Conservation (phyloP, 2,888 invertebrate genomes). For the Tricholauxania praeusta region DNA sequence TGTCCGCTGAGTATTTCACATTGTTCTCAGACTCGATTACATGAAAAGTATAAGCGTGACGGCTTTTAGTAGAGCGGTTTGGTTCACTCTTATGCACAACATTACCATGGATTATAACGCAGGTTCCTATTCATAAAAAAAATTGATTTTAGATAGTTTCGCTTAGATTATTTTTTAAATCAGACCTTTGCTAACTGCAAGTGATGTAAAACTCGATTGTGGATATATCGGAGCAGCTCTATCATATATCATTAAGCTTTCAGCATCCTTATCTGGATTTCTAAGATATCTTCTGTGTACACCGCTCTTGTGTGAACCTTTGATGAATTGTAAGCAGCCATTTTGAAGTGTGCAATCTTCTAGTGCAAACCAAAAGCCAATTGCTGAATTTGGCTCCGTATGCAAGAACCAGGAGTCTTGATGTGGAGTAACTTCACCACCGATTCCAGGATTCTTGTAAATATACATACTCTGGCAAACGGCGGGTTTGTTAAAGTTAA, state of each 20-base stretch:
- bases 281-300: conserved; percentile 77
- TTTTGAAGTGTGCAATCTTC: conserved; percentile 94
- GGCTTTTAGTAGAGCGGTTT: conserved; percentile 85
- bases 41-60: conserved; percentile 97
- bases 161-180: neutral
- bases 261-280: conserved; percentile 76
- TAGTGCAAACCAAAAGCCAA: conserved; percentile 96
- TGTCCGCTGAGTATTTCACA: conserved; percentile 78
- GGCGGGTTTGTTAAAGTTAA: conserved; percentile 83
- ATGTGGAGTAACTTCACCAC: conserved; percentile 85
- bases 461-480: conserved; percentile 98
- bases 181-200: conserved; percentile 86
- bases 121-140: conserved; percentile 74
- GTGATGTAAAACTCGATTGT: conserved; percentile 79
- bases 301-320: conserved; percentile 90
- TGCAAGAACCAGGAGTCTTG: conserved; percentile 91
- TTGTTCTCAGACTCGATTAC: conserved; percentile 84
- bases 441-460: conserved; percentile 93
- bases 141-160: neutral
- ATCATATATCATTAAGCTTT: conserved; percentile 77
- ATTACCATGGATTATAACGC: conserved; percentile 90
- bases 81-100: conserved; percentile 93
- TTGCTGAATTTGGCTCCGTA: conserved; percentile 83
- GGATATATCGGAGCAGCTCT: conserved; percentile 78
- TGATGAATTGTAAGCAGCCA: conserved; percentile 93